Evolutionary conservation across 2,888 invertebrate genomes (phyloP).

Genomic region (Catotricha subobsoleta): DNA sequence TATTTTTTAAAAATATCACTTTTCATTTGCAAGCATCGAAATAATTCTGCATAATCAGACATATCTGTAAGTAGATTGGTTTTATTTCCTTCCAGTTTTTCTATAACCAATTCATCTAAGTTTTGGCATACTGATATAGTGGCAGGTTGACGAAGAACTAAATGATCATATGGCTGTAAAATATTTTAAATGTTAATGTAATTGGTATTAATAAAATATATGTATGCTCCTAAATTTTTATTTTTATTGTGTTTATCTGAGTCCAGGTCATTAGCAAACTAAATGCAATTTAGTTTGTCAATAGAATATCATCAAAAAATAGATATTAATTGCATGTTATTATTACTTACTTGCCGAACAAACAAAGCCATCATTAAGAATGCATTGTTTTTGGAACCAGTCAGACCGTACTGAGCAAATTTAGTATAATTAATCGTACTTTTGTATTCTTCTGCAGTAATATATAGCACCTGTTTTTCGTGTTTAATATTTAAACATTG

Average conservation of each 20-base stretch:
- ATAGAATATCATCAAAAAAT: neutral
- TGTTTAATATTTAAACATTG: conserved; percentile 11
- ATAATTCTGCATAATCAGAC: conserved; percentile 17
- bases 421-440: neutral
- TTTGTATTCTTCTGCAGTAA: conserved; percentile 4
- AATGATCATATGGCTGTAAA: conserved; percentile 1
- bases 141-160: conserved; percentile 7
- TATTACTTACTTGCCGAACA: neutral
- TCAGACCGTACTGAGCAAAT: neutral
- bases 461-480: neutral
- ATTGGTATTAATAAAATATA: no score
- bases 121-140: conserved; percentile 15
- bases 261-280: neutral
- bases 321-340: no score
- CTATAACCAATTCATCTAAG: conserved; percentile 9
- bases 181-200: no score
- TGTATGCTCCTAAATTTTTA: neutral
- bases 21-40: conserved; percentile 18
- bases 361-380: neutral
- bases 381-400: neutral
- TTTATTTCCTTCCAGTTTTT: conserved; percentile 13
- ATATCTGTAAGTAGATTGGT: conserved; percentile 10
- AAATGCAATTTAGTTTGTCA: neutral
- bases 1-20: conserved; percentile 6
- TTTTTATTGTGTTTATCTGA: neutral